Evolutionary conservation across 2,797 vertebrate genomes (phyloP), one percentile per base, ranked within the genome.

Genomic region (Lophotriccus pileatus): DNA sequence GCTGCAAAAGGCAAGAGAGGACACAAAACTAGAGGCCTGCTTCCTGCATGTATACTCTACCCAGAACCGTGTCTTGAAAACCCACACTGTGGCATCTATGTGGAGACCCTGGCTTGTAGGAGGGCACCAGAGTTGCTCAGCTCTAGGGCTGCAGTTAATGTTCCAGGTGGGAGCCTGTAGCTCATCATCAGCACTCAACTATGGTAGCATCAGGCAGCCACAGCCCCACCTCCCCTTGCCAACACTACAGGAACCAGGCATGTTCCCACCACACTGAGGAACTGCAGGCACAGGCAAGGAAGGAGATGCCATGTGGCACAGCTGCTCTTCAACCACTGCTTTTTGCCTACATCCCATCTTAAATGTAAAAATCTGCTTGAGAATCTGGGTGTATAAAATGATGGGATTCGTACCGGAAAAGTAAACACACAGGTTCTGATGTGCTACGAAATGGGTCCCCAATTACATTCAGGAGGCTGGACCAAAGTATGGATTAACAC

Each of bases 181-280:
- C 32, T 69, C 17, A 47, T 8, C 7, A 14, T 13, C 41, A 44
- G 20, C 7, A n/a, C 49, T 22, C 52, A 46, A 12, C 15, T 34
- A 16, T 22, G 24, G 52, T 36, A 56, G 58, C 21, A 18, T 32
- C 16, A 52, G 7, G 44, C 24, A 25, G 14, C 15, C 49, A 39
- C 12, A 69, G 20, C 9, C n/a, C 6, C 17, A 34, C 6, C 23
- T 46, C 23, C 43, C 27, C 12, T 8, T 1, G 6, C 28, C 55
- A 49, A 46, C 0, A 3, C 4, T 7, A 27, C 0, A 2, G 60
- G 5, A 46, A 58, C 22, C 25, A 11, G 2, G 27, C 7, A 3
- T 0, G 1, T n/a, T 23, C 21, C 36, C 30, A n/a, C 30, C 7
- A 9, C 3, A 21, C 16, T 59, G 24, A 55, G 66, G 66, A 60